phyloP scores from a whole-genome alignment of 2,113 vertebrate genomes.

The Oxyruncus cristatus region DNA sequence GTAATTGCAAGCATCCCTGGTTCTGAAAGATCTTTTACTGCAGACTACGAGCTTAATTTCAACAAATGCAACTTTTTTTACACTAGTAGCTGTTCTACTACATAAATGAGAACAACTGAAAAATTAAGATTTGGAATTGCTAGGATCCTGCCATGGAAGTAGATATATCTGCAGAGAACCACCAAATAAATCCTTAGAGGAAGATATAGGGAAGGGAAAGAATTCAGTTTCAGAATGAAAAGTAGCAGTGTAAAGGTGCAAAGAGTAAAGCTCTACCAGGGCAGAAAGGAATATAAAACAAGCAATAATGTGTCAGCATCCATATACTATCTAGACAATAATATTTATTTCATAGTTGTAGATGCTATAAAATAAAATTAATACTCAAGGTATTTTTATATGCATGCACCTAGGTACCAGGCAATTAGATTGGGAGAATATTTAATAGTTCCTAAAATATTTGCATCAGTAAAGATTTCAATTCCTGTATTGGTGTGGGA shows the following conservation, averaged over 20 bases:
- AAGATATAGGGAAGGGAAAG: background rate
- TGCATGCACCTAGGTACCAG: background rate
- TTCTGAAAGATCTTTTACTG: background rate
- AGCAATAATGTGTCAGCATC: background rate
- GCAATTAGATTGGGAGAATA: background rate
- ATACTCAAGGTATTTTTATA: background rate
- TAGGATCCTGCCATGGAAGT: background rate
- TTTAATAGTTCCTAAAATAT: constrained; percentile 12
- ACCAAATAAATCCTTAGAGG: background rate
- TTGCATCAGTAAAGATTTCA: background rate
- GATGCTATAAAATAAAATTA: background rate
- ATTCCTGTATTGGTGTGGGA: background rate
- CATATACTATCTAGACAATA: background rate
- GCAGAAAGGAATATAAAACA: background rate
- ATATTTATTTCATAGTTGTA: background rate
- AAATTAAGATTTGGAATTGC: background rate
- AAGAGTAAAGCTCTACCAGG: background rate
- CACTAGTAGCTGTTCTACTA: background rate
- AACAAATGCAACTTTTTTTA: background rate
- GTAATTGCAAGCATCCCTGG: background rate
- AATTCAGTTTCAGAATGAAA: background rate
- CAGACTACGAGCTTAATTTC: background rate
- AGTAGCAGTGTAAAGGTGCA: background rate
- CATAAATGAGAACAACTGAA: background rate
- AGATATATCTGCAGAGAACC: background rate